Conservation (phyloP, 1,140 invertebrate species). For the Brachionus sp. region DNA sequence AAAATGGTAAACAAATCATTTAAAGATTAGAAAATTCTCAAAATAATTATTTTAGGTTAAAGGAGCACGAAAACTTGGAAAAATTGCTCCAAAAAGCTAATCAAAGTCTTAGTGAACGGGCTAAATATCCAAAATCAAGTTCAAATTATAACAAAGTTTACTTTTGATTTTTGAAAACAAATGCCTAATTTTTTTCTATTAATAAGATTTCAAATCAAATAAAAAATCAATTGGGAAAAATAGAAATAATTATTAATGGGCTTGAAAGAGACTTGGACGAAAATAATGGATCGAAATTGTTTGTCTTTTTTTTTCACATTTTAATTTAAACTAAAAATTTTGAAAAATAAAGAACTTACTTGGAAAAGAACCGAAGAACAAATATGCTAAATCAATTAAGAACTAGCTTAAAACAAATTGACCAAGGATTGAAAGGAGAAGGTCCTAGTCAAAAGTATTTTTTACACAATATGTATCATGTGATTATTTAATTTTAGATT, state of each 20-base stretch:
- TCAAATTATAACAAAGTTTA: conserved; percentile 32
- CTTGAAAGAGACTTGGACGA: background rate
- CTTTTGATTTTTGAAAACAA: background rate
- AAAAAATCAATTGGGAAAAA: conserved; percentile 18
- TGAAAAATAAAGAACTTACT: background rate
- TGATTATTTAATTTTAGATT: too few relatives aligned
- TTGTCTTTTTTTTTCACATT: background rate
- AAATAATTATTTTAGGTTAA: conserved; percentile 5
- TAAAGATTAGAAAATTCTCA: background rate
- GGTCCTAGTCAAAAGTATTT: conserved; percentile 23
- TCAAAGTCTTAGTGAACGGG: background rate
- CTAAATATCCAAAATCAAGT: conserved; percentile 35
- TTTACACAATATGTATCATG: too few relatives aligned
- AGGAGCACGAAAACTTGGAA: conserved; percentile 25
- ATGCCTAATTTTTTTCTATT: background rate
- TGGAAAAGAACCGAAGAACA: background rate
- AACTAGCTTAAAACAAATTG: background rate
- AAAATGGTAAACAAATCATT: background rate
- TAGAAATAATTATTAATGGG: background rate
- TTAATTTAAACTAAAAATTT: background rate
- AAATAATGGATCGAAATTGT: background rate
- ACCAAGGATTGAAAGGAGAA: conserved; percentile 19
- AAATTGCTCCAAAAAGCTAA: conserved; percentile 23
- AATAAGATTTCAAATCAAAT: conserved; percentile 1
- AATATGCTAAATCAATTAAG: conserved; percentile 15